Percentiles rank a stretch among this genome's conserved stretches.
Evolutionary conservation across 2,797 vertebrate genomes (phyloP).

Genomic region (Syngnathus acus): DNA sequence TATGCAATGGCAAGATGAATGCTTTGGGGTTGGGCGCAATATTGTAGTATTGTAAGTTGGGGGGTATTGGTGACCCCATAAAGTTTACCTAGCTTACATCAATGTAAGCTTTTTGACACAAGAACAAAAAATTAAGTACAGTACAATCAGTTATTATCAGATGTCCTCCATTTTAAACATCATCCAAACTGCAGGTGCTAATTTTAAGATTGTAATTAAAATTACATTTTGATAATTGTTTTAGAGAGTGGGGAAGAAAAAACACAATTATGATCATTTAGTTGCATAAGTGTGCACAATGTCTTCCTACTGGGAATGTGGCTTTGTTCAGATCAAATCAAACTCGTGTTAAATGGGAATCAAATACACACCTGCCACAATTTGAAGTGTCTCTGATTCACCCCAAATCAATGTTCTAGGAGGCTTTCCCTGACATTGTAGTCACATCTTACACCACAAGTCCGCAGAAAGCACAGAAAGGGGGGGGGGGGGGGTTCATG

Average conservation of each 20-base stretch:
- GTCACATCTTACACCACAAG: too few species aligned
- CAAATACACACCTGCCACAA: too few species aligned
- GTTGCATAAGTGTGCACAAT: too few species aligned
- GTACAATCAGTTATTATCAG: background rate
- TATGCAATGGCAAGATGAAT: slow-evolving; percentile 67
- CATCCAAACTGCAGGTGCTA: background rate
- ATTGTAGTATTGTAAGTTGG: slow-evolving; percentile 36
- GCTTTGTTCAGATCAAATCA: too few species aligned
- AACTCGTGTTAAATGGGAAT: too few species aligned
- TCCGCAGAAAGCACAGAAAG: too few species aligned
- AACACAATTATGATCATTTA: too few species aligned
- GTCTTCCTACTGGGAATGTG: too few species aligned
- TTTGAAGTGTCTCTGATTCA: too few species aligned
- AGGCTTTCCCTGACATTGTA: too few species aligned
- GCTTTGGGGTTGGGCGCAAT: slow-evolving; percentile 38
- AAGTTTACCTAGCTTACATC: slow-evolving; percentile 6
- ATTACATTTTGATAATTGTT: background rate
- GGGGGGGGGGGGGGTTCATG: background rate
- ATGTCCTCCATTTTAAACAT: background rate
- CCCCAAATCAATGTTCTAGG: too few species aligned
- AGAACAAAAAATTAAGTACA: slow-evolving; percentile 4
- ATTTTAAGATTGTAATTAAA: background rate
- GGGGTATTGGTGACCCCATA: slow-evolving; percentile 30
- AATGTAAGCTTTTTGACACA: slow-evolving; percentile 14
- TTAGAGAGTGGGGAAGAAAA: too few species aligned